Conservation (phyloP, 2,113 vertebrate genomes). For the Corapipo altera region DNA sequence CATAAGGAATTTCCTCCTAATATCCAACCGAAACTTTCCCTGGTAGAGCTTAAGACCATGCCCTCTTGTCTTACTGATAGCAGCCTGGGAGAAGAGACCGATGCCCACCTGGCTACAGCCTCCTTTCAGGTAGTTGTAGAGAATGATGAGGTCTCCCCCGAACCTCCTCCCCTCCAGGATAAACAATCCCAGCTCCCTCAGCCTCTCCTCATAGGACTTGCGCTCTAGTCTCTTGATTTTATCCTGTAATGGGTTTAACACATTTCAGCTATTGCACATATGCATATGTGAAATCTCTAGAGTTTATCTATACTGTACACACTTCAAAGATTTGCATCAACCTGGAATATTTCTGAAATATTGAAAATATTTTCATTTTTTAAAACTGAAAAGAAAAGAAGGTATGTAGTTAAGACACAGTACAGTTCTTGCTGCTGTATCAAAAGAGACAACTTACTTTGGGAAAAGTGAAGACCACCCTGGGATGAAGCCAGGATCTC, state of each 20-base stretch:
- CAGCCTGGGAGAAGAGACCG: no score
- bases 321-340: not conserved
- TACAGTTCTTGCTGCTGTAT: not conserved
- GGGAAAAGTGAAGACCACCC: slow-evolving; percentile 87
- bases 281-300: not conserved
- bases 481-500: slow-evolving; percentile 88
- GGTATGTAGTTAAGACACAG: not conserved
- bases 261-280: not conserved
- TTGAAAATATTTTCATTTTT: not conserved
- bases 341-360: not conserved
- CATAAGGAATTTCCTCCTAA: no score
- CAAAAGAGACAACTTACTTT: slow-evolving; percentile 75
- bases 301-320: not conserved
- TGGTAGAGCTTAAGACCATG: no score
- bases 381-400: not conserved
- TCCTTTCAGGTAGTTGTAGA: no score
- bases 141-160: no score
- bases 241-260: not conserved
- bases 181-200: no score
- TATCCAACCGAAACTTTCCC: no score
- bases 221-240: not conserved
- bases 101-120: no score
- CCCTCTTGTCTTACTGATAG: no score
- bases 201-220: no score
- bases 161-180: no score